Evolutionary conservation across 1,140 invertebrate species (phyloP), one percentile per base, ranked within the genome.

Genomic region (Zaprionus ornatus): DNA sequence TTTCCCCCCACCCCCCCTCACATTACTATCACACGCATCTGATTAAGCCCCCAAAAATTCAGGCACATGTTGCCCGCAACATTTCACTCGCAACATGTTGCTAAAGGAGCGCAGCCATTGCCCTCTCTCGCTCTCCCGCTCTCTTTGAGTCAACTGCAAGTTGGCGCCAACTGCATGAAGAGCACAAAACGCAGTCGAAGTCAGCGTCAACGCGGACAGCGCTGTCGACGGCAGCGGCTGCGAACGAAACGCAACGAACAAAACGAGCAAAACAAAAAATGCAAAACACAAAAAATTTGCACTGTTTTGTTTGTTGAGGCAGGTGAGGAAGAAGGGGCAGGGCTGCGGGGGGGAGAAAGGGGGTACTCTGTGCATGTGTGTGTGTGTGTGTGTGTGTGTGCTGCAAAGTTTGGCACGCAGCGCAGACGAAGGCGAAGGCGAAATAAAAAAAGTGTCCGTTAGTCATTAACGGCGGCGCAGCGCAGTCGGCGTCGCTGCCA

Each of bases 231-330:
- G 19, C 55, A 19, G 27, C 42, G 19, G 7, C 56, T 48, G 48
- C 61, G 42, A 80, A 79, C 40, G 4, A 90, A 87, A 90, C 85
- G 86, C 88, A 91, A 91, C 90, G 90, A 91, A 91, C 83, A 91
- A 91, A 91, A 85, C 80, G 90, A 91, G 86, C 90, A 91, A 91
- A 91, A 91, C 86, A 91, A 91, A 86, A 81, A 83, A 67, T 61
- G 57, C 77, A 82, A 83, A 83, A 87, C 82, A 84, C 77, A 84
- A 80, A 77, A 82, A 74, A 64, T 68, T 55, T 32, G 10, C 29
- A 32, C 9, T 57, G 61, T 32, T 78, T 63, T 77, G 73, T 70
- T 71, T 42, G 29, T 64, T 37, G 13, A 37, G 35, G 35, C 35
- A 37, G 35, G 40, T 42, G 15, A 32, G 40, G 56, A 54, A 27